A percentile compares a stretch with the other conserved stretches of the same genome.
phyloP scores from a whole-genome alignment of 2,888 invertebrate genomes.

The Diarsia dahlii region DNA sequence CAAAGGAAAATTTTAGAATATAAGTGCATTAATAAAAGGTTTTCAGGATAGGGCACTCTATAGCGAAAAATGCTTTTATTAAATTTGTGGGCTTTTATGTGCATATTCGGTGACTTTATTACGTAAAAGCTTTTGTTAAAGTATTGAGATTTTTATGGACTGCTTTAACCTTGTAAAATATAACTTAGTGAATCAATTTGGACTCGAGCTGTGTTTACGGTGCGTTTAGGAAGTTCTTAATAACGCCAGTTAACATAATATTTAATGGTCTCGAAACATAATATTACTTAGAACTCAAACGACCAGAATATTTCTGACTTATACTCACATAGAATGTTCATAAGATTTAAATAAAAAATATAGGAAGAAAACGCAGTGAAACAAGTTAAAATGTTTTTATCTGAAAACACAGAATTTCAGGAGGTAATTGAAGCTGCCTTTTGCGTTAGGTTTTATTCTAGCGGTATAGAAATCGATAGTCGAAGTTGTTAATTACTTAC shows the following conservation, averaged over 20 bases:
- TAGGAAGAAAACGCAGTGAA: neutral
- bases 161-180: constrained; percentile 69
- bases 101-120: constrained; percentile 84
- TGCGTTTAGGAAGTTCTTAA: neutral
- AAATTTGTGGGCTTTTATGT: constrained; percentile 87
- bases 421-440: neutral
- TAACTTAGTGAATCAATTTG: constrained; percentile 63
- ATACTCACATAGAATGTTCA: neutral
- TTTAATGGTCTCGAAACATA: constrained; percentile 10
- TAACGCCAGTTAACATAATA: neutral
- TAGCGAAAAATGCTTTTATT: constrained; percentile 87
- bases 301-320: neutral
- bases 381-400: neutral
- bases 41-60: constrained; percentile 84
- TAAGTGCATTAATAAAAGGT: constrained; percentile 90
- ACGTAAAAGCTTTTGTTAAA: constrained; percentile 82
- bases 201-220: constrained; percentile 21
- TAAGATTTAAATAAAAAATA: neutral
- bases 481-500: neutral
- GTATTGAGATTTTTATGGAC: constrained; percentile 73
- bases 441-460: neutral
- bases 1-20: constrained; percentile 89
- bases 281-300: neutral
- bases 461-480: neutral
- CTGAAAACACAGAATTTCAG: neutral